Conservation (phyloP, 2,888 invertebrate genomes). For the Strigamia transsilvanica region DNA sequence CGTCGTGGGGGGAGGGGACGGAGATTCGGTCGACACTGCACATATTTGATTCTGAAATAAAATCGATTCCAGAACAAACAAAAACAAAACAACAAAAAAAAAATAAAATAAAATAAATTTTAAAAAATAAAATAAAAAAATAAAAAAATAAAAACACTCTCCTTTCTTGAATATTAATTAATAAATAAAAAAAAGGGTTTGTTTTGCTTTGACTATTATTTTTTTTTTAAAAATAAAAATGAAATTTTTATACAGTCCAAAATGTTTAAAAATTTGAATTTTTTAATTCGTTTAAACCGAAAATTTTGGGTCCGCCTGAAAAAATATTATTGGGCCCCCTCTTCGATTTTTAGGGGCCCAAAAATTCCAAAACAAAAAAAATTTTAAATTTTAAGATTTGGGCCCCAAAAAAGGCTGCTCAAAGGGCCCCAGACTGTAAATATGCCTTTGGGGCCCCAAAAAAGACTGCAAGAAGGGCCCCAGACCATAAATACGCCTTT, state of each 20-base stretch:
- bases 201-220: no score
- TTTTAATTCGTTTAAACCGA: no score
- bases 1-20: constrained; percentile 37
- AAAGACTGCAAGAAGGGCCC: no score
- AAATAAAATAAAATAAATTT: constrained; percentile 20
- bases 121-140: constrained; percentile 53
- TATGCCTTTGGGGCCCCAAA: no score
- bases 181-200: not conserved
- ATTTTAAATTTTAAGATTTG: no score
- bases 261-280: not conserved
- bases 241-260: not conserved
- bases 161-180: constrained; percentile 51
- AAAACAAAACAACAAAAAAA: constrained; percentile 28
- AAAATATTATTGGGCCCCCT: no score
- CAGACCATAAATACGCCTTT: no score
- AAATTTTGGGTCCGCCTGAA: no score
- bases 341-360: no score
- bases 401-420: no score
- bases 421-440: no score
- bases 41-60: constrained; percentile 53
- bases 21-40: constrained; percentile 7
- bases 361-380: not conserved
- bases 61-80: constrained; percentile 58
- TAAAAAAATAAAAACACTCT: constrained; percentile 57
- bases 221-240: no score